Evolutionary conservation across 2,888 invertebrate genomes (phyloP), one percentile per base, ranked within the genome.

Genomic region (Herminia tarsipennalis): DNA sequence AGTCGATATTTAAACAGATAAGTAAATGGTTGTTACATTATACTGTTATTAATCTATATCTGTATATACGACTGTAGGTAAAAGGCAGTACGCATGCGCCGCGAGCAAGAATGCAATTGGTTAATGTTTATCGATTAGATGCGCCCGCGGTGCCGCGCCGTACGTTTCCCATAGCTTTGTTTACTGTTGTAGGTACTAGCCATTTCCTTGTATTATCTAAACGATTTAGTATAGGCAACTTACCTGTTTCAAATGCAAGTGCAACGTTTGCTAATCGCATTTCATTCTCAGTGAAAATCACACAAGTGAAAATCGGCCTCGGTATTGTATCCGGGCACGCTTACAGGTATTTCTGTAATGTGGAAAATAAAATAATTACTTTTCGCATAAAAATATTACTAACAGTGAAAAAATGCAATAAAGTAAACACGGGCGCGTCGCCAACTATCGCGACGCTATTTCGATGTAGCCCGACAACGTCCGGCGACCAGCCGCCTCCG

Each of bases 41-140:
- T 56, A 54, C 35, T 61, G 56, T 37, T 67, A 53, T 50, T 32
- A 8, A 17, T 12, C 4, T 35, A 25, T 9, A 5, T 4, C 10
- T 25, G 4, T 35, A 9, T 25, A 10, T 33, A 9, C 14, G n/a
- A 9, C 37, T 54, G 34, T 54, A 49, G 35, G 33, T 57, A 57
- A 56, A 66, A 59, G 66, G 67, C 56, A 57, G 54, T 50, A 41
- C 35, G 60, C 59, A 44, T 56, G 66, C 55, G 64, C 66, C 58
- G 39, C 46, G 35, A 65, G 69, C 58, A 62, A 70, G 74, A 72
- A 78, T 78, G 79, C 74, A 74, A 79, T 83, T 78, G 81, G 76
- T 72, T 72, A 71, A 78, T 81, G 78, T 79, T 84, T 84, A 81
- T 78, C 76, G 81, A 84, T 83, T 83, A 80, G 81, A 80, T 82